Percentiles rank a stretch among this genome's conserved stretches.
Evolutionary conservation across 2,113 vertebrate species (phyloP).

Genomic region (Barbus barbus): DNA sequence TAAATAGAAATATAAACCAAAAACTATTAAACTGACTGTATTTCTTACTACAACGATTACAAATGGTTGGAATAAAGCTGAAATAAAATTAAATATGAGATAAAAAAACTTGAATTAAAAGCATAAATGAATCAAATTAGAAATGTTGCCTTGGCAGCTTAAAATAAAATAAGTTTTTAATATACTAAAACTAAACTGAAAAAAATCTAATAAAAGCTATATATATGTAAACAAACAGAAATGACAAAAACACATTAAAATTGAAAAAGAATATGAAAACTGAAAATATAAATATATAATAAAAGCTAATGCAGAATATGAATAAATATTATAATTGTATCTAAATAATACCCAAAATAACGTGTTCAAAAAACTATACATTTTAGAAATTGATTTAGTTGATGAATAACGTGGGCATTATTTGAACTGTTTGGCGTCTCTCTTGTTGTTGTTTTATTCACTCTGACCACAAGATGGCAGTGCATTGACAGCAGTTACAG

Average conservation of each 20-base stretch:
- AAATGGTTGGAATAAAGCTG: no score
- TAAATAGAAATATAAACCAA: no score
- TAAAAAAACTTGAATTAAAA: no score
- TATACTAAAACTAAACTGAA: neutral
- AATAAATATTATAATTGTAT: neutral
- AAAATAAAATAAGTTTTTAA: no score
- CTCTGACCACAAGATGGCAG: slow-evolving; percentile 67
- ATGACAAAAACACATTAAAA: neutral
- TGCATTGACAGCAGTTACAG: slow-evolving; percentile 46
- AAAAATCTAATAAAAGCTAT: no score
- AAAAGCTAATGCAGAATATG: neutral
- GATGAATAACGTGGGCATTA: neutral
- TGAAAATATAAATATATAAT: neutral
- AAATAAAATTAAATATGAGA: no score
- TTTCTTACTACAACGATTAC: no score
- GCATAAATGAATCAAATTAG: no score
- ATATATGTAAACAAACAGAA: no score
- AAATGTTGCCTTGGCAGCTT: no score
- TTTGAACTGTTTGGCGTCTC: neutral
- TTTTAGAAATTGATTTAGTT: neutral
- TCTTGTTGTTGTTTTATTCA: neutral
- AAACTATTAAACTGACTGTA: no score
- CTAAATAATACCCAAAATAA: neutral
- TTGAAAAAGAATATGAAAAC: neutral
- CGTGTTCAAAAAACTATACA: no score